Evolutionary conservation across 1,140 invertebrate genomes (phyloP).

Genomic region (Ctenoplectra terminalis): DNA sequence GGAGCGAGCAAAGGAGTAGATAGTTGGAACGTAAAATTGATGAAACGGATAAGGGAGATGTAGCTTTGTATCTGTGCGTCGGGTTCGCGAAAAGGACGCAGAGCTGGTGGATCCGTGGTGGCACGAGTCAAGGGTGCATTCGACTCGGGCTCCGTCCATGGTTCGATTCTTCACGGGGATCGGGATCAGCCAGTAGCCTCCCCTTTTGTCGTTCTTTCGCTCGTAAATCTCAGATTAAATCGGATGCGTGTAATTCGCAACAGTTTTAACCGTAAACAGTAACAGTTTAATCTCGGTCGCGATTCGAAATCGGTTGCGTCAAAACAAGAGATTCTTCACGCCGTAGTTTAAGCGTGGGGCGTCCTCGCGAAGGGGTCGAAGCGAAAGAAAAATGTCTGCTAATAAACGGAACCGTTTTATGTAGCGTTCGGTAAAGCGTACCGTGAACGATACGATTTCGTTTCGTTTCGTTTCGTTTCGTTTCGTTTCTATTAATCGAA

Average conservation of each 20-base stretch:
- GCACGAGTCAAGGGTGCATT: conserved; percentile 70
- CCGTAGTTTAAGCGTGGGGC: neutral
- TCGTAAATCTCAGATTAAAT: conserved; percentile 82
- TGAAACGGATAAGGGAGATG: conserved; percentile 3
- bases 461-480: neutral
- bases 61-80: neutral
- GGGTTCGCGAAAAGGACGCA: neutral
- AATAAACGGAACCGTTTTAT: conserved; percentile 43
- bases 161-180: conserved; percentile 81
- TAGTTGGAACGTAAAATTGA: conserved; percentile 5
- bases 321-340: conserved; percentile 82
- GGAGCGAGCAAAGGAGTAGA: neutral
- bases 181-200: conserved; percentile 57
- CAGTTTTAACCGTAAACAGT: conserved; percentile 82
- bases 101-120: conserved; percentile 18
- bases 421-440: conserved; percentile 24
- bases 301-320: conserved; percentile 76
- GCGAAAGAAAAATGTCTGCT: conserved; percentile 4
- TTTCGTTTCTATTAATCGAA: neutral
- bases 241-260: conserved; percentile 79
- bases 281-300: conserved; percentile 80
- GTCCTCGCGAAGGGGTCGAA: neutral
- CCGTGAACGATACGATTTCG: conserved; percentile 16
- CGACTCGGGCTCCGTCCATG: conserved; percentile 63
- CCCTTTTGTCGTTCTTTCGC: conserved; percentile 40